Evolutionary conservation across 2,888 invertebrate species (phyloP), one percentile per base, ranked within the genome.

Genomic region (Unio delphinus): DNA sequence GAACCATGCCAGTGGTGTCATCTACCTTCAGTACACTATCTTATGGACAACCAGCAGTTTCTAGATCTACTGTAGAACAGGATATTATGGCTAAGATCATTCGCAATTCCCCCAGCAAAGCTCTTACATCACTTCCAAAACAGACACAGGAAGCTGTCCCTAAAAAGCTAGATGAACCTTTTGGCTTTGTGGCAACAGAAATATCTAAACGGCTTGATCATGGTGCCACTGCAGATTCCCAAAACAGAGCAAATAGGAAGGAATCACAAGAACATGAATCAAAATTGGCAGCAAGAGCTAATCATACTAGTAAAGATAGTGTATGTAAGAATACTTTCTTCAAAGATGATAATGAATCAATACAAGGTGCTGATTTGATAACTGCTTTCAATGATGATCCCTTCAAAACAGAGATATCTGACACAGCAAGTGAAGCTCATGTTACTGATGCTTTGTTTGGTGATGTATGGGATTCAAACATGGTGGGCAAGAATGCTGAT

Each of bases 11-110:
- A 4, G 45, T 45, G 8, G 45, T 45, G 45, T 15, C 45, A 15
- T 45, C 45, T 45, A 45, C 45, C 45, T 15, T 45, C 45, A 45
- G 15, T 15, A 45, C 45, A 45, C 3, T 45, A 45, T 45, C 45
- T 15, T 45, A 45, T 45, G 45, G 45, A 15, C 45, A 45, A 15
- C 45, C 45, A 45, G 1, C 45, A 11, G 45, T 45, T 45, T 11
- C 45, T 45, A 45, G 45, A 45, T 45, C 45, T 54, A 45, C 65
- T 62, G 67, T 73, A 61, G 68, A 72, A 55, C 55, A 68, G 8
- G 77, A 75, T 59, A 68, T 74, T 55, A 67, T 76, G 58, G 74
- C 74, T n/a, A 77, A 77, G 61, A 77, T 77, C 34, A 73, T 70
- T 62, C 68, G 65, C 56, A 71, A 75, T 69, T 64, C 68, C 23